These are phyloP conservation scores for Siniperca scherzeri DNA, from an alignment of 2,797 vertebrate genomes.

Conservation along the genomic window DNA sequence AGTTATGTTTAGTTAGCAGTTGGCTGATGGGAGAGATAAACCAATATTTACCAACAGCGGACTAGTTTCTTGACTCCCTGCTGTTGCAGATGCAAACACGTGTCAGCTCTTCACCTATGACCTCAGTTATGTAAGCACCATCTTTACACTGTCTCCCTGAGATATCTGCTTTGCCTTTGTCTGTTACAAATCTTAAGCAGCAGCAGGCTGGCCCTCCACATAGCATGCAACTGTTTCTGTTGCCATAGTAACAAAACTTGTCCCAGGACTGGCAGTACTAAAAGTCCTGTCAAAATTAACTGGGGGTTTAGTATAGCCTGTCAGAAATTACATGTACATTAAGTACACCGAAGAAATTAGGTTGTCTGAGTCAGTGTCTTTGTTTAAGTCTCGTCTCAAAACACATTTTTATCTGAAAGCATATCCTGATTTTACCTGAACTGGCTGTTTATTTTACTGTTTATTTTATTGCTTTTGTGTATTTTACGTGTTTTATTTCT, in stretches of 20 bases:
- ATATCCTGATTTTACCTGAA: no score
- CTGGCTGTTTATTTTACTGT: no score
- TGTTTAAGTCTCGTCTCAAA: no score
- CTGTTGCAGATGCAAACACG: conserved; percentile 26
- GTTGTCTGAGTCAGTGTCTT: no score
- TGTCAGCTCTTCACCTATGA: conserved; percentile 18
- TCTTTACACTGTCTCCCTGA: conserved; percentile 18
- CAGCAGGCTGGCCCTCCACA: conserved; percentile 12
- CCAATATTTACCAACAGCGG: conserved; percentile 43
- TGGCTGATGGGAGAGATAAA: conserved; percentile 17
- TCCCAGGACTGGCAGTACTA: conserved; percentile 44
- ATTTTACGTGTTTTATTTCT: no score
- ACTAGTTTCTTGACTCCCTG: conserved; percentile 14
- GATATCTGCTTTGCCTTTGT: conserved; percentile 33
- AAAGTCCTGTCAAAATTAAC: conserved; percentile 33
- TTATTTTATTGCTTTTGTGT: no score
- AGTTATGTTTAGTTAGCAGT: conserved; percentile 24
- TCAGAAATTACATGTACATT: background rate
- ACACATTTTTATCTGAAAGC: no score
- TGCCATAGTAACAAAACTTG: conserved; percentile 60
- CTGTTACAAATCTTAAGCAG: conserved; percentile 58
- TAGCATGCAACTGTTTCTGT: conserved; percentile 41
- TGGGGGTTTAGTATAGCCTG: background rate
- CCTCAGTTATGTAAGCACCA: conserved; percentile 30
- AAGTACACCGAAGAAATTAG: no score